A percentile compares a stretch with the other conserved stretches of the same genome.
Evolutionary conservation across 2,888 invertebrate genomes (phyloP).

Genomic region (Rhodophaea formosa): DNA sequence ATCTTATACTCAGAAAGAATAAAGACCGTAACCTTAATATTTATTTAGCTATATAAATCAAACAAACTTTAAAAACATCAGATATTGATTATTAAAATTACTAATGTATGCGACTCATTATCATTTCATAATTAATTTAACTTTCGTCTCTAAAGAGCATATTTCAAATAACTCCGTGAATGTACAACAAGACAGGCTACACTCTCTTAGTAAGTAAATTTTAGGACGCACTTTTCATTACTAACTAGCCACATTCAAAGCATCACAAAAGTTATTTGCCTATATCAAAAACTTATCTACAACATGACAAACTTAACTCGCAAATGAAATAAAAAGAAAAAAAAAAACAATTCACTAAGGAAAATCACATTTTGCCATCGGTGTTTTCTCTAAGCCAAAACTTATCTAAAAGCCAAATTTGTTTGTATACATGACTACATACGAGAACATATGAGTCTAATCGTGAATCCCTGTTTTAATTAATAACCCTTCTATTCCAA

Average conservation of each 20-base stretch:
- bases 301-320: constrained; percentile 64
- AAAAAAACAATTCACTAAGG: constrained; percentile 45
- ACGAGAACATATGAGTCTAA: neutral
- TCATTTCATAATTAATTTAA: too few species aligned
- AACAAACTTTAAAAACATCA: too few species aligned
- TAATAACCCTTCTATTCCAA: constrained; percentile 8
- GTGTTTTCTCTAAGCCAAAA: constrained; percentile 20
- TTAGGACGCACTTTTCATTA: neutral
- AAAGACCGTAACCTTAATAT: too few species aligned
- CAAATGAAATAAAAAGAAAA: constrained; percentile 47
- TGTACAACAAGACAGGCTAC: neutral
- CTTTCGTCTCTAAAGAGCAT: neutral
- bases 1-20: too few species aligned
- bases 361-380: constrained; percentile 25
- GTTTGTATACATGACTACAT: neutral
- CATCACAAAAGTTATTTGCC: constrained; percentile 35
- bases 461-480: neutral
- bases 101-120: too few species aligned
- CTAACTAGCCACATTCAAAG: constrained; percentile 26
- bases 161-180: neutral
- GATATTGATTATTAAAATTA: too few species aligned
- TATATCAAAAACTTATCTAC: constrained; percentile 28
- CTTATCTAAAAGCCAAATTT: neutral
- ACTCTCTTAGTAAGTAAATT: neutral
- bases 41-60: too few species aligned